Base-by-base conservation (phyloP, 2,888 invertebrate genomes). In the Scaptomyza tumidula region DNA sequence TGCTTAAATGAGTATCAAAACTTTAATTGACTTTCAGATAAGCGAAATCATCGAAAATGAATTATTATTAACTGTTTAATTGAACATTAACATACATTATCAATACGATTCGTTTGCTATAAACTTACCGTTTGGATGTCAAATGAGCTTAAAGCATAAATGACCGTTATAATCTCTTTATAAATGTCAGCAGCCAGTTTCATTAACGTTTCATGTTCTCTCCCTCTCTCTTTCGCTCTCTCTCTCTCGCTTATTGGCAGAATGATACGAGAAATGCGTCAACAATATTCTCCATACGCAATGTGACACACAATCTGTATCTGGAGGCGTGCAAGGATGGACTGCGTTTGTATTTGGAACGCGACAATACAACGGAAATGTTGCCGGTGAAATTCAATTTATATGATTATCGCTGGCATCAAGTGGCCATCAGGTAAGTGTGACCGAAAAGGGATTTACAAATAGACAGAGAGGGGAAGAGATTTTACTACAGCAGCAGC, bases 321-420 rank as follows among this genome's bases (percentile, higher is more conserved):
- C 78, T 92, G 84, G 92, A 92, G 73, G 89, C 91, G 35, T 89
- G 90, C 72, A 81, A 82, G 66, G 90, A 91, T 53, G 92, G 92
- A 59, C 79, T 92, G 55, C 91, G 91, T 55, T 75, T 92, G 60
- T 92, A 91, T 70, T 85, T 92, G 74, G 92, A 92, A 55, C 90
- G 91, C 72, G 91, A 92, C 83, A 91, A 90, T 71, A 84, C 90
- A 72, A 92, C 92, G 75, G 92, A 92, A 91, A 92, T 92, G 92
- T 85, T 92, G 79, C 90, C 92, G 71, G 89, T 92, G 72, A 92
- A 91, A 90, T 91, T 92, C 75, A 90, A 91, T 89, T 89, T 92
- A 86, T 91, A 91, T 87, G 92, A 92, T 88, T 91, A 91, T 84
- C 91, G 90, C 64, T 92, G 92, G 92, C 92, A 92, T 91, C 92